phyloP scores from a whole-genome alignment of 2,797 vertebrate genomes.

The Yasuhikotakia modesta region DNA sequence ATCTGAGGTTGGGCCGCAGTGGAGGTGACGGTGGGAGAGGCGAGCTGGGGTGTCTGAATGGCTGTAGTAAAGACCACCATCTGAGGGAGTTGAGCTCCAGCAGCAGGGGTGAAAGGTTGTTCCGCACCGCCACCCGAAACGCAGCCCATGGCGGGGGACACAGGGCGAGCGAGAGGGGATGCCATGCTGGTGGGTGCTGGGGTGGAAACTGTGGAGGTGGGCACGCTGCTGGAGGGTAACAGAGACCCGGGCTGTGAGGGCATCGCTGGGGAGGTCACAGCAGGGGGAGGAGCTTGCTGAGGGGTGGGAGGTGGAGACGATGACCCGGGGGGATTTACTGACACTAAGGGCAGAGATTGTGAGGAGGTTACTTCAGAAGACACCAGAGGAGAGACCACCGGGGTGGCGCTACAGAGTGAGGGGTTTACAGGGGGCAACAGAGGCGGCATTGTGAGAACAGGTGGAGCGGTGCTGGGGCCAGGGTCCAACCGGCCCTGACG shows the following conservation, averaged over 20 bases:
- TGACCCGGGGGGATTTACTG: slow-evolving; percentile 61
- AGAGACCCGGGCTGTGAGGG: slow-evolving; percentile 55
- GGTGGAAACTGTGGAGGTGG: slow-evolving; percentile 50
- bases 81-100: slow-evolving; percentile 52
- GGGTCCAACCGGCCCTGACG: slow-evolving; percentile 79
- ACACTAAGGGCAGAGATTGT: slow-evolving; percentile 60
- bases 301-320: slow-evolving; percentile 68
- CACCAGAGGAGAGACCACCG: slow-evolving; percentile 53
- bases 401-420: slow-evolving; percentile 31
- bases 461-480: slow-evolving; percentile 92
- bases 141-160: slow-evolving; percentile 19
- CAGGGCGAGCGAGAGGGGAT: slow-evolving; percentile 49
- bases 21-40: slow-evolving; percentile 37
- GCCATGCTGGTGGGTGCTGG: slow-evolving; percentile 47
- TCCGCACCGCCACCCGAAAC: slow-evolving; percentile 57
- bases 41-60: slow-evolving; percentile 69
- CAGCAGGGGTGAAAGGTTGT: slow-evolving; percentile 54
- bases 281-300: slow-evolving; percentile 59
- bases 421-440: slow-evolving; percentile 65
- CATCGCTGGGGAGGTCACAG: slow-evolving; percentile 41
- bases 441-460: slow-evolving; percentile 79
- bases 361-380: slow-evolving; percentile 53
- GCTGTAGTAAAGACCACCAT: slow-evolving; percentile 62
- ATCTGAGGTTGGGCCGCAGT: slow-evolving; percentile 40
- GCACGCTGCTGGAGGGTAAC: no score